A percentile compares a stretch with the other conserved stretches of the same genome.
These are phyloP conservation scores for Setophaga petechia DNA, from an alignment of 2,113 vertebrate species.

Conservation along the genomic window DNA sequence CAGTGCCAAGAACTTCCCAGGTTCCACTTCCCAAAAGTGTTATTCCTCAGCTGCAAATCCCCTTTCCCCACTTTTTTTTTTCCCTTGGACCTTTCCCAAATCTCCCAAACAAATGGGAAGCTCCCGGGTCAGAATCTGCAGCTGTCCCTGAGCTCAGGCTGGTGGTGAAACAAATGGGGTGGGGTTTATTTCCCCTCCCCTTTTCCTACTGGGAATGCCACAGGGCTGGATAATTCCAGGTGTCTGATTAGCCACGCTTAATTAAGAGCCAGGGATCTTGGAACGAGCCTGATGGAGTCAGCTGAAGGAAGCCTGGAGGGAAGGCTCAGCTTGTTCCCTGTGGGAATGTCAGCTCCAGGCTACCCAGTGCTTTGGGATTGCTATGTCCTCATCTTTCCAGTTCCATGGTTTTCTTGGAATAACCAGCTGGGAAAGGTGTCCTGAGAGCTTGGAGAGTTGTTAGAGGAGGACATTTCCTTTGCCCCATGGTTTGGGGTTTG, in stretches of 20 bases:
- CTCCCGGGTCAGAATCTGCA: background rate
- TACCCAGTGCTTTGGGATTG: background rate
- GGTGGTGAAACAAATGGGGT: background rate
- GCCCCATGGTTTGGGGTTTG: accelerated
- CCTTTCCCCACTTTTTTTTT: background rate
- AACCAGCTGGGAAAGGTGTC: background rate
- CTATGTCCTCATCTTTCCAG: accelerated
- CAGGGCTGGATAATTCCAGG: background rate
- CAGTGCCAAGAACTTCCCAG: background rate
- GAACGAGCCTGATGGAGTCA: background rate
- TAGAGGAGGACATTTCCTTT: background rate
- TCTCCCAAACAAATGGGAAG: background rate
- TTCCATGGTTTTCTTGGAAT: background rate
- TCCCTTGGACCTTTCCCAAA: background rate
- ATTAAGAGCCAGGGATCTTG: background rate
- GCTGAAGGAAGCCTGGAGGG: background rate
- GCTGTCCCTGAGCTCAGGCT: background rate
- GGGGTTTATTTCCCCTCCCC: background rate
- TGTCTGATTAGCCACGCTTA: constrained; percentile 23
- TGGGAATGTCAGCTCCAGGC: background rate
- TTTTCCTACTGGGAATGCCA: background rate
- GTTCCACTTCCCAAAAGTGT: background rate
- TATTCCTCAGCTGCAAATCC: background rate
- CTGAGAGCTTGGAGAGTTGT: background rate
- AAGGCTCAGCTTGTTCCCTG: background rate